Evolutionary conservation across 2,888 invertebrate species (phyloP).

Genomic region (Drosophila atripex): DNA sequence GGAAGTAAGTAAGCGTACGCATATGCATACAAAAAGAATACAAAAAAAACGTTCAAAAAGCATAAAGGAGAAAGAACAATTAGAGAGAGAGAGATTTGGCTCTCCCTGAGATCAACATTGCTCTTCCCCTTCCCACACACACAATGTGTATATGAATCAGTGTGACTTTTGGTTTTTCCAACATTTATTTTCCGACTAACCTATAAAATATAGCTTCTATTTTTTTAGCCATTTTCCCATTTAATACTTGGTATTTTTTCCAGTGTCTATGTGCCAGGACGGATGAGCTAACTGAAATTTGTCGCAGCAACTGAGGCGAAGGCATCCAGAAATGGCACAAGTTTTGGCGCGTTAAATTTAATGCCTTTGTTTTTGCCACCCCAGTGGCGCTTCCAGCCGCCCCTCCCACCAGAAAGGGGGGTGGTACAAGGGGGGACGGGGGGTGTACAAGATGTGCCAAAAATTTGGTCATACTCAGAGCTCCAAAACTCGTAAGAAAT

Average conservation of each 20-base stretch:
- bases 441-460: slow-evolving; percentile 62
- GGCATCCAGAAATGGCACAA: slow-evolving; percentile 66
- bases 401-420: neutral
- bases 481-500: slow-evolving; percentile 52
- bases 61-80: too few species aligned
- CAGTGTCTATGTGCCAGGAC: slow-evolving; percentile 49
- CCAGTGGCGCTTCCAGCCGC: neutral
- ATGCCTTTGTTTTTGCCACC: slow-evolving; percentile 71
- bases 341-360: slow-evolving; percentile 77
- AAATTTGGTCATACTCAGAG: slow-evolving; percentile 67
- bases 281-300: slow-evolving; percentile 78
- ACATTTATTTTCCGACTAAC: too few species aligned
- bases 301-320: slow-evolving; percentile 61
- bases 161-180: too few species aligned
- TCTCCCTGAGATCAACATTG: too few species aligned
- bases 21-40: too few species aligned
- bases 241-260: neutral
- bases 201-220: too few species aligned
- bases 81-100: too few species aligned
- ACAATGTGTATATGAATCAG: too few species aligned
- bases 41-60: too few species aligned
- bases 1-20: too few species aligned
- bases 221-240: neutral
- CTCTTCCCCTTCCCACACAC: too few species aligned
- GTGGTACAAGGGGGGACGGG: too few species aligned